phyloP scores from a whole-genome alignment of 64 coral and sea anemone species.

The Dendrophyllia cribrosa region DNA sequence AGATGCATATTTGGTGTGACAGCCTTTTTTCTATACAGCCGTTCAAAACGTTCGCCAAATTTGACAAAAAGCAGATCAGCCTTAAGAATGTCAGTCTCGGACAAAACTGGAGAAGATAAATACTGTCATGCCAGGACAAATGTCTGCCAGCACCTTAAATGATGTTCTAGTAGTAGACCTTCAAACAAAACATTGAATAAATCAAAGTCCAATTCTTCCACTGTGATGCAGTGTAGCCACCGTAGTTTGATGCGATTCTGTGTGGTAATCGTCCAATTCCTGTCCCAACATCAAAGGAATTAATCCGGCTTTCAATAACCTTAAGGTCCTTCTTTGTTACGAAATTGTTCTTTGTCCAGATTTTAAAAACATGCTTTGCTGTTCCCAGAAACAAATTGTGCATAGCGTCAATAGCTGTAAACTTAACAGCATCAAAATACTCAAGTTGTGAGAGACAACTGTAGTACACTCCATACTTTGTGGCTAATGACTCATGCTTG shows the following conservation, averaged over 20 bases:
- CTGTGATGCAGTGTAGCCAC: constrained; percentile 13
- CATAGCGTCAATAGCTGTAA: constrained; percentile 78
- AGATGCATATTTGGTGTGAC: constrained; percentile 24
- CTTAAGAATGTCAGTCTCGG: neutral
- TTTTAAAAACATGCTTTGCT: constrained; percentile 40
- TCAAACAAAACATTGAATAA: constrained; percentile 1
- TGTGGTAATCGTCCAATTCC: constrained; percentile 33
- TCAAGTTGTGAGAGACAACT: constrained; percentile 61
- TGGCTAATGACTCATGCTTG: constrained; percentile 48
- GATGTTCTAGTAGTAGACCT: neutral
- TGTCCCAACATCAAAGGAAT: constrained; percentile 42
- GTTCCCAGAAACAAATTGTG: constrained; percentile 79
- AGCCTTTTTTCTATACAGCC: neutral
- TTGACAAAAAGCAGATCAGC: constrained; percentile 50
- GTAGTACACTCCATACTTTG: constrained; percentile 65
- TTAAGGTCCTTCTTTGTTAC: constrained; percentile 42
- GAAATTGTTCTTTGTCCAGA: constrained; percentile 15
- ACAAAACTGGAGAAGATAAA: constrained; percentile 1
- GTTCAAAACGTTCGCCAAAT: neutral
- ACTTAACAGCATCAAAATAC: constrained; percentile 67
- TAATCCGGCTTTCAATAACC: constrained; percentile 5
- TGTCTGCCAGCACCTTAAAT: constrained; percentile 8
- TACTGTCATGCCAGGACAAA: constrained; percentile 11
- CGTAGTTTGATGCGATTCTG: constrained; percentile 29
- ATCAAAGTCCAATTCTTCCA: constrained; percentile 18